phyloP scores from a whole-genome alignment of 2,888 invertebrate species.

The Argyra leucocephala region DNA sequence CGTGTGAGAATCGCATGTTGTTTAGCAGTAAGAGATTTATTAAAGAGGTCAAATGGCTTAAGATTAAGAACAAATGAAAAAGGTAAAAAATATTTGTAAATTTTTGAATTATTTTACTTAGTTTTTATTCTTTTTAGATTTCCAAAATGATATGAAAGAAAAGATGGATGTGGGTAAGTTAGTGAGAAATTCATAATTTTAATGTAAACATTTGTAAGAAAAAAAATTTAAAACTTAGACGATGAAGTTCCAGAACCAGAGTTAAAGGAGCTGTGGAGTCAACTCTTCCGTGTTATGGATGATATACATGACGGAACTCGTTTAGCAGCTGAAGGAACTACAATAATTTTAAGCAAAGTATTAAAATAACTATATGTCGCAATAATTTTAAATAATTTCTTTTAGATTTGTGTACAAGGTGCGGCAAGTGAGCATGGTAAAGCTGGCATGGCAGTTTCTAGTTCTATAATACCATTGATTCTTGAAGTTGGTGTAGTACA shows the following conservation, averaged over 20 bases:
- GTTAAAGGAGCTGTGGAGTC: conserved; percentile 53
- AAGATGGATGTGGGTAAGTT: conserved; percentile 31
- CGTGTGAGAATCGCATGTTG: conserved; percentile 86
- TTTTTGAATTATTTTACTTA: conserved; percentile 19
- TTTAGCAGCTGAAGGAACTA: conserved; percentile 61
- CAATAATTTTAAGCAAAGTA: conserved; percentile 65
- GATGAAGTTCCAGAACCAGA: conserved; percentile 41
- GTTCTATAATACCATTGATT: conserved; percentile 69
- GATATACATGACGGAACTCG: conserved; percentile 86
- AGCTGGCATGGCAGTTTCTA: conserved; percentile 59
- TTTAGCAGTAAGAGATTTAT: conserved; percentile 72
- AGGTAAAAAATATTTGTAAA: conserved; percentile 1
- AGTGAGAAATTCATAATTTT: background rate
- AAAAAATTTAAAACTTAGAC: conserved; percentile 17
- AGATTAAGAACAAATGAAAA: conserved; percentile 36
- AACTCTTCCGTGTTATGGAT: conserved; percentile 84
- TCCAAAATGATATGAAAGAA: conserved; percentile 18
- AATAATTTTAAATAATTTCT: conserved; percentile 24
- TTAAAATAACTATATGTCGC: no score
- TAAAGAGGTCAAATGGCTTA: conserved; percentile 51
- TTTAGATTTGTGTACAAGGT: conserved; percentile 61
- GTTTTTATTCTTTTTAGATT: conserved; percentile 17
- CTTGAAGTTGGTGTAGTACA: conserved; percentile 71
- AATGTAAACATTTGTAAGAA: no score
- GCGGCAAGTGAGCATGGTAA: conserved; percentile 61